These are phyloP conservation scores for Miltochrista miniata DNA, from an alignment of 2,888 invertebrate species.

Conservation along the genomic window DNA sequence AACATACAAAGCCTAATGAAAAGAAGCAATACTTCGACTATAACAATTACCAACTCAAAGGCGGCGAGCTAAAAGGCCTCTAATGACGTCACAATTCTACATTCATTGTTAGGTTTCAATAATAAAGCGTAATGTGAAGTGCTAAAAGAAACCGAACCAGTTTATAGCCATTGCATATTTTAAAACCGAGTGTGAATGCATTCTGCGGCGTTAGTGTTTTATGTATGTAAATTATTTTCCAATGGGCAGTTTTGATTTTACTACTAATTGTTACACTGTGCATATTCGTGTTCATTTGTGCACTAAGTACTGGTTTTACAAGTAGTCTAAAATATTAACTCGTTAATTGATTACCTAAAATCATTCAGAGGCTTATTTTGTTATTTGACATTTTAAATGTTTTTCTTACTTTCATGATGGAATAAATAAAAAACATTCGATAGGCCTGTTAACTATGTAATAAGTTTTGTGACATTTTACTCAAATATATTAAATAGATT, in stretches of 20 bases:
- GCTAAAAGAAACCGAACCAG: slow-evolving; percentile 65
- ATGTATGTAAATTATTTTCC: slow-evolving; percentile 32
- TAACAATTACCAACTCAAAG: slow-evolving; percentile 34
- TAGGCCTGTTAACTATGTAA: too few species aligned
- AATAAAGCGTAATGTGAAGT: slow-evolving; percentile 61
- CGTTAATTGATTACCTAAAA: not conserved
- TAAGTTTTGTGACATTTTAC: not conserved
- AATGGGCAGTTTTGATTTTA: slow-evolving; percentile 10
- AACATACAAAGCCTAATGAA: slow-evolving; percentile 22
- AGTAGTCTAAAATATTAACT: slow-evolving; percentile 1
- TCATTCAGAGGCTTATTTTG: too few species aligned
- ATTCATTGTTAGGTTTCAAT: slow-evolving; percentile 67
- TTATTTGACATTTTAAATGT: too few species aligned
- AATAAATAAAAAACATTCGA: too few species aligned
- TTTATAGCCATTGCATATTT: slow-evolving; percentile 67
- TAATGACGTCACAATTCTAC: slow-evolving; percentile 60
- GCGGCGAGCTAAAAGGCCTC: slow-evolving; percentile 57
- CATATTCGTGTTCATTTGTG: slow-evolving; percentile 1
- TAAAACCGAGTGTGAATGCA: slow-evolving; percentile 47
- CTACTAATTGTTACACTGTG: slow-evolving; percentile 13
- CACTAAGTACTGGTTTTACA: not conserved
- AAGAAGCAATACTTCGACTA: slow-evolving; percentile 23
- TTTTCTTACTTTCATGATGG: too few species aligned
- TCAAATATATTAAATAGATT: too few species aligned
- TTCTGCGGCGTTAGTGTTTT: slow-evolving; percentile 45